phyloP scores from a whole-genome alignment of 30 jellyfish, hydroid and myxozoan species.

The Cassiopea xamachana region DNA sequence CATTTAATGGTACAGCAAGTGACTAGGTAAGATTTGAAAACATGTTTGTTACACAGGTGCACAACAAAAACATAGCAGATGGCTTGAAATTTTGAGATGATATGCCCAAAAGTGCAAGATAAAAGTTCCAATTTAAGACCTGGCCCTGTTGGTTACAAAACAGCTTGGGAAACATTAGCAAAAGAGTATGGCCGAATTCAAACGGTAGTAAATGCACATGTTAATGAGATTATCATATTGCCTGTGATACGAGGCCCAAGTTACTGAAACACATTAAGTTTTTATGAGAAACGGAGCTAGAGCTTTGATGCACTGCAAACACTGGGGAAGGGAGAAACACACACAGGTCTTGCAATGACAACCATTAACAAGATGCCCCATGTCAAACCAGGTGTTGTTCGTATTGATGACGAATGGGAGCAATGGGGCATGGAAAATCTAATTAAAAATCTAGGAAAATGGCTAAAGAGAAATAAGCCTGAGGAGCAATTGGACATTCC shows the following conservation, averaged over 20 bases:
- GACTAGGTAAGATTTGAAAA: slow-evolving; percentile 65
- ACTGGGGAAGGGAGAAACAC: slow-evolving; percentile 34
- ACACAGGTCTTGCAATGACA: slow-evolving; percentile 61
- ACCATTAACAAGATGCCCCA: slow-evolving; percentile 66
- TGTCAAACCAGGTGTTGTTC: slow-evolving; percentile 61
- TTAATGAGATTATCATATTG: slow-evolving; percentile 43
- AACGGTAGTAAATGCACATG: slow-evolving; percentile 52
- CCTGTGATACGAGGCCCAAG: slow-evolving; percentile 51
- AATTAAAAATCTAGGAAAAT: slow-evolving; percentile 44
- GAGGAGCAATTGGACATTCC: slow-evolving; percentile 43
- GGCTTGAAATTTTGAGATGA: slow-evolving; percentile 56
- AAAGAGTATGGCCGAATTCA: slow-evolving; percentile 58
- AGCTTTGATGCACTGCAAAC: slow-evolving; percentile 60
- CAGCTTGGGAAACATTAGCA: slow-evolving; percentile 64
- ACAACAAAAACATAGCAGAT: slow-evolving; percentile 39
- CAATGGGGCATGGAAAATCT: slow-evolving; percentile 59
- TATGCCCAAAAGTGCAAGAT: slow-evolving; percentile 42
- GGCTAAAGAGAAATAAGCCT: slow-evolving; percentile 47
- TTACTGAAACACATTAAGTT: slow-evolving; percentile 27
- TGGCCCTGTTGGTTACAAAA: slow-evolving; percentile 56
- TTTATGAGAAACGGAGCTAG: slow-evolving; percentile 51
- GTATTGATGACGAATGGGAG: slow-evolving; percentile 65
- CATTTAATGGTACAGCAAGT: slow-evolving; percentile 64
- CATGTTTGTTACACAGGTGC: slow-evolving; percentile 63
- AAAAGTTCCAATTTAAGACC: slow-evolving; percentile 36